Evolutionary conservation across 2,113 vertebrate genomes (phyloP).

Genomic region (Ellobius talpinus): DNA sequence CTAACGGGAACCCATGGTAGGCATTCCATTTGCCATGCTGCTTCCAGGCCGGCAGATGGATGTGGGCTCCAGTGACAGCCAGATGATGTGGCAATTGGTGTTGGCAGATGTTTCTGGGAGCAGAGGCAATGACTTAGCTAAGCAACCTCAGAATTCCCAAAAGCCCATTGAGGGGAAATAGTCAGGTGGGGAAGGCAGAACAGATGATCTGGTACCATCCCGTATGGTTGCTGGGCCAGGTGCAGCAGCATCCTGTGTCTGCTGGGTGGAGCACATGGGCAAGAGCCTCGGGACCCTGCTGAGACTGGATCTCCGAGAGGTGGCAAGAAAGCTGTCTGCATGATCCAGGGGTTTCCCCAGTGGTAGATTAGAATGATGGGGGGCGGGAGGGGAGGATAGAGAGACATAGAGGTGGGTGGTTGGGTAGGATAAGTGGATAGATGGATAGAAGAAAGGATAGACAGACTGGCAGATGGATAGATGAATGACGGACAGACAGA

Average conservation of each 20-base stretch:
- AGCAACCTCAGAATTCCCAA: neutral
- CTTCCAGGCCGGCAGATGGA: neutral
- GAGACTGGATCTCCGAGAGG: neutral
- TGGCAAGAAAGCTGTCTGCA: neutral
- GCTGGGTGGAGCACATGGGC: too few relatives aligned
- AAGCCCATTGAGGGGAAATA: neutral
- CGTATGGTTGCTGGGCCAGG: neutral
- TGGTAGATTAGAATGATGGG: neutral
- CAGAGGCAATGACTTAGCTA: neutral
- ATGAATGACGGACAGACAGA: too few relatives aligned
- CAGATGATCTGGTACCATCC: neutral
- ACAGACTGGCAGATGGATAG: neutral
- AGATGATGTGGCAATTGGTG: neutral
- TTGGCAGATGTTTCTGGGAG: neutral
- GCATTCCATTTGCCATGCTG: neutral
- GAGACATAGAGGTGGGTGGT: neutral
- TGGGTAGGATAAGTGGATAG: neutral
- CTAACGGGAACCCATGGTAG: neutral
- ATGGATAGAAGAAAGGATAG: neutral
- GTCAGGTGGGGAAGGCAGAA: neutral
- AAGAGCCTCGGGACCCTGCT: neutral
- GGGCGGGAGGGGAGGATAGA: accelerated
- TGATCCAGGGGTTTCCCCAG: neutral
- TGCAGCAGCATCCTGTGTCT: neutral
- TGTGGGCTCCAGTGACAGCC: neutral